Percentiles rank a stretch among this genome's conserved stretches.
phyloP scores from a whole-genome alignment of 2,888 invertebrate species.

The Plagodis pulveraria region DNA sequence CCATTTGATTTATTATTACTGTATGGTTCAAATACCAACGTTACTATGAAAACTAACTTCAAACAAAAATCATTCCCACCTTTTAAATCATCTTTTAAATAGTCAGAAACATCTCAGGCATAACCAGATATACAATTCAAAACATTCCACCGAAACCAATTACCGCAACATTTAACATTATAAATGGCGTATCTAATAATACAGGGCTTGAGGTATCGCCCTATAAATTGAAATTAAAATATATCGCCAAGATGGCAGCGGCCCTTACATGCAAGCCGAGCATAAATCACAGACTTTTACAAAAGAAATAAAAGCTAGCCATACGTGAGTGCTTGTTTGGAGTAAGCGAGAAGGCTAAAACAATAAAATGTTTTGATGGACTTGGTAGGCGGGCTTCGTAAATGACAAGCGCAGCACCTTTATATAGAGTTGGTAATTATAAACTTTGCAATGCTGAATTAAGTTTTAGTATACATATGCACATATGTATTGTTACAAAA shows the following conservation, averaged over 20 bases:
- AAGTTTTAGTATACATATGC: too few relatives aligned
- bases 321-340: conserved; percentile 52
- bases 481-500: too few relatives aligned
- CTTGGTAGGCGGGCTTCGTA: conserved; percentile 16
- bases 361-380: conserved; percentile 25
- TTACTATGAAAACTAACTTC: too few relatives aligned
- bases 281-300: conserved; percentile 73
- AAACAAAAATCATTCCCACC: too few relatives aligned
- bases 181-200: conserved; percentile 68
- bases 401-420: background rate
- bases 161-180: conserved; percentile 58
- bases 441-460: too few relatives aligned
- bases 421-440: too few relatives aligned
- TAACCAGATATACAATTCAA: conserved; percentile 11
- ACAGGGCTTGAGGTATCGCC: conserved; percentile 60
- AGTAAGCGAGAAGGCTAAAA: conserved; percentile 41
- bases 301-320: conserved; percentile 73
- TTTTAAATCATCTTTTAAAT: too few relatives aligned
- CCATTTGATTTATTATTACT: too few relatives aligned
- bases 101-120: background rate
- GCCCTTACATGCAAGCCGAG: conserved; percentile 65
- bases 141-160: conserved; percentile 44
- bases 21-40: too few relatives aligned
- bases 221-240: conserved; percentile 84
- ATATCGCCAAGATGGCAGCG: conserved; percentile 61